Evolutionary conservation across 2,888 invertebrate genomes (phyloP).

Genomic region (Papilio elwesi): DNA sequence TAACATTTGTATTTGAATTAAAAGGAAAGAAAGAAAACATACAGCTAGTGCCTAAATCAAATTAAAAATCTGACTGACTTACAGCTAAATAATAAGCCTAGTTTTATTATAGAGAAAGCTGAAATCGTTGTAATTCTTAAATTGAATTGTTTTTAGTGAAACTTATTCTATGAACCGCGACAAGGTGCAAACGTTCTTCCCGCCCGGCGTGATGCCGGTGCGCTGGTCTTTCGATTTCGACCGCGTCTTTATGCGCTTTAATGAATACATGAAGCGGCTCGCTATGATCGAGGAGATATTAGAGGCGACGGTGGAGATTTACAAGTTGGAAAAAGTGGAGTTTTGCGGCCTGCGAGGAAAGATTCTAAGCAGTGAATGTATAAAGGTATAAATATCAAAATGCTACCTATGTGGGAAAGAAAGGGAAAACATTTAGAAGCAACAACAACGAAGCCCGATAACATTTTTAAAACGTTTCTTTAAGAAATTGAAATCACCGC

Average conservation of each 20-base stretch:
- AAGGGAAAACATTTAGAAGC: too few species aligned
- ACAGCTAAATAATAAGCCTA: too few species aligned
- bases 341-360: slow-evolving; percentile 88
- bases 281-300: slow-evolving; percentile 88
- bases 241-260: slow-evolving; percentile 87
- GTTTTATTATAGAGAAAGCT: too few species aligned
- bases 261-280: slow-evolving; percentile 86
- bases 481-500: too few species aligned
- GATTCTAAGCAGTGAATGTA: slow-evolving; percentile 81
- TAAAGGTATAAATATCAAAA: slow-evolving; percentile 57
- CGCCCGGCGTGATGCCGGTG: slow-evolving; percentile 83
- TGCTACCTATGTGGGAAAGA: background rate
- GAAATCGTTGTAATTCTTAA: background rate
- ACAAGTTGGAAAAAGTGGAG: slow-evolving; percentile 94
- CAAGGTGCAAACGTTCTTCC: slow-evolving; percentile 82
- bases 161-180: slow-evolving; percentile 82
- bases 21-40: too few species aligned
- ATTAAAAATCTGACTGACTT: too few species aligned
- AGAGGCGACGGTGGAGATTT: slow-evolving; percentile 90
- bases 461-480: too few species aligned
- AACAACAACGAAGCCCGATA: too few species aligned
- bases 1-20: too few species aligned
- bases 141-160: slow-evolving; percentile 59
- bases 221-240: slow-evolving; percentile 91
- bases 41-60: too few species aligned